Percentiles rank a stretch among this genome's conserved stretches.
Conservation (phyloP, 35 echinoderm and acorn worm genomes). For the Amphiura filiformis region DNA sequence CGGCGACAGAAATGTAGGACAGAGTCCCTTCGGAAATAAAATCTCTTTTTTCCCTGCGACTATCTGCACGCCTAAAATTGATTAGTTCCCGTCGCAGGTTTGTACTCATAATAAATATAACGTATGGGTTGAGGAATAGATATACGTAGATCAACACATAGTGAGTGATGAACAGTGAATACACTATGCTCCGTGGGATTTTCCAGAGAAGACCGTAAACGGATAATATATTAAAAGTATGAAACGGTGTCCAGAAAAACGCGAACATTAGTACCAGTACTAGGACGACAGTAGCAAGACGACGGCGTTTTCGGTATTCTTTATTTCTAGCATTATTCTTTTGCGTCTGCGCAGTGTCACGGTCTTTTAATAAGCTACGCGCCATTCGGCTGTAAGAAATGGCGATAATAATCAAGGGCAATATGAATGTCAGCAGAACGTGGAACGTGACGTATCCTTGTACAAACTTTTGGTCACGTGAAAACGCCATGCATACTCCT, state of each 20-base stretch:
- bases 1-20: too few species aligned
- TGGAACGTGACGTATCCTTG: constrained; percentile 22
- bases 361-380: constrained; percentile 48
- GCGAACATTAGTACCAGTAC: constrained; percentile 54
- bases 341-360: neutral
- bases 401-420: constrained; percentile 58
- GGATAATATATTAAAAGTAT: constrained; percentile 33
- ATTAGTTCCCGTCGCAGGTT: neutral
- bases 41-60: too few species aligned
- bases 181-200: neutral
- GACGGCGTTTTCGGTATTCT: neutral
- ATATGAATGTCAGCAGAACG: constrained; percentile 53
- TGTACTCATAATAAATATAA: neutral
- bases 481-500: constrained; percentile 27
- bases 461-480: neutral
- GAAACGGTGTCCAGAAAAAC: constrained; percentile 72
- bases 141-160: neutral
- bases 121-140: neutral
- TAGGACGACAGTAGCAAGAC: constrained; percentile 63
- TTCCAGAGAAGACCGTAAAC: constrained; percentile 9
- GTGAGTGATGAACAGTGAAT: neutral
- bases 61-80: neutral
- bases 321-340: constrained; percentile 23
- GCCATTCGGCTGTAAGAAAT: constrained; percentile 64
- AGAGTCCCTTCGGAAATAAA: too few species aligned